A percentile compares a stretch with the other conserved stretches of the same genome.
phyloP scores from a whole-genome alignment of 2,797 vertebrate species.

The Coranthus polyacanthus region DNA sequence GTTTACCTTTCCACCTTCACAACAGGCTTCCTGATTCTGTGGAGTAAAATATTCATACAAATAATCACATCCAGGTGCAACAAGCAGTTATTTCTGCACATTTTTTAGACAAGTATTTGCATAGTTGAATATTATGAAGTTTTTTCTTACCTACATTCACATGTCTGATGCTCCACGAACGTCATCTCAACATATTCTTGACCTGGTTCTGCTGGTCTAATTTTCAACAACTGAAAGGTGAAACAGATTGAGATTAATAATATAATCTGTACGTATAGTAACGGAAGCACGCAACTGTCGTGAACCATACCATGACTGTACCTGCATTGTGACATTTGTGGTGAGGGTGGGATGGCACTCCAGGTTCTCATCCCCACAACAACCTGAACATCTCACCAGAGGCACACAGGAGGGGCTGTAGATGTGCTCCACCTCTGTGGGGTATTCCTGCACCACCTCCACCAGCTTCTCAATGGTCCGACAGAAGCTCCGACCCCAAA shows the following conservation, averaged over 20 bases:
- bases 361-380: slow-evolving; percentile 93
- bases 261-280: neutral
- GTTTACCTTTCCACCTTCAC: slow-evolving; percentile 77
- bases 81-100: neutral
- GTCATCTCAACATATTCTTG: slow-evolving; percentile 91
- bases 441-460: slow-evolving; percentile 91
- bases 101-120: neutral
- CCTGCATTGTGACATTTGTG: slow-evolving; percentile 93
- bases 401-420: slow-evolving; percentile 94
- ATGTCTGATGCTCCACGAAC: slow-evolving; percentile 93
- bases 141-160: slow-evolving; percentile 94
- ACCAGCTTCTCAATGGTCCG: slow-evolving; percentile 93
- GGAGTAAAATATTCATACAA: slow-evolving; percentile 48
- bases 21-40: slow-evolving; percentile 75
- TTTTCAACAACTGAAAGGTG: slow-evolving; percentile 89
- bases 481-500: slow-evolving; percentile 95
- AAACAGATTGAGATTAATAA: slow-evolving; percentile 29
- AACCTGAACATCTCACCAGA: slow-evolving; percentile 92
- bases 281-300: neutral
- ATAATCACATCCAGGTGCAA: slow-evolving; percentile 22
- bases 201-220: slow-evolving; percentile 85
- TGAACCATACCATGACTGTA: slow-evolving; percentile 36
- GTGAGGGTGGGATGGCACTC: slow-evolving; percentile 89
- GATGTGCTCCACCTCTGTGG: slow-evolving; percentile 91
- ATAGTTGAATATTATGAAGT: neutral